Evolutionary conservation across 2,797 vertebrate genomes (phyloP), one percentile per base, ranked within the genome.

Genomic region (Acridotheres tristis): DNA sequence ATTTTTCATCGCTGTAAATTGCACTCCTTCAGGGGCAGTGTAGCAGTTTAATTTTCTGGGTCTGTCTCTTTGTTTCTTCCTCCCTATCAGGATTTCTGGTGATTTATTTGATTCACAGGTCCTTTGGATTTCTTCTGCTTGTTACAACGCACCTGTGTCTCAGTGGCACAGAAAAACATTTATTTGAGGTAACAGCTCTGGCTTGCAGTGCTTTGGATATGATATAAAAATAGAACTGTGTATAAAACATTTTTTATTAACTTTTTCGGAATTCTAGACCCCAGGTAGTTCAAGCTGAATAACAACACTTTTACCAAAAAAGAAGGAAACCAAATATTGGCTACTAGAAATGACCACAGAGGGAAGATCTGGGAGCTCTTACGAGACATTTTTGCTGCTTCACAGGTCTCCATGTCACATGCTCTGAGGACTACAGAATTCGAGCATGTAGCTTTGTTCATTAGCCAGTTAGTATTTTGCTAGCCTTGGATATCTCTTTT

Each of bases 41-140:
- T 53, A 87, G 89, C 68, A 32, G 58, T 59, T 94, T 88, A 73
- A 81, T 96, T 94, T 96, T 92, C 84, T 63, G 66, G 51, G 85
- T 91, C 83, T 91, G 55, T 85, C 61, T 85, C 69, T 90, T 73
- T 85, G 61, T 91, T 59, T 86, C 50, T 92, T 32, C 42, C 29
- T 51, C 48, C 89, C 69, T 76, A 42, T 51, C 61, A 92, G 65
- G 48, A 73, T 69, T 92, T 95, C 61, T 81, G 47, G 11, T 85
- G 94, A 89, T 92, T 89, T 95, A 93, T 95, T 89, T 77, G 73
- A 89, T 94, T 89, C 38, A 59, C 7, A 1, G 65, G 48, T 86
- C 54, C 34, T 94, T 77, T 95, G 91, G 86, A 95, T 95, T 96
- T 95, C 93, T 90, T 68, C 72, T 58, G 34, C 66, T 88, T 91